Evolutionary conservation across 2,797 vertebrate genomes (phyloP).

Genomic region (Peromyscus nudipes): DNA sequence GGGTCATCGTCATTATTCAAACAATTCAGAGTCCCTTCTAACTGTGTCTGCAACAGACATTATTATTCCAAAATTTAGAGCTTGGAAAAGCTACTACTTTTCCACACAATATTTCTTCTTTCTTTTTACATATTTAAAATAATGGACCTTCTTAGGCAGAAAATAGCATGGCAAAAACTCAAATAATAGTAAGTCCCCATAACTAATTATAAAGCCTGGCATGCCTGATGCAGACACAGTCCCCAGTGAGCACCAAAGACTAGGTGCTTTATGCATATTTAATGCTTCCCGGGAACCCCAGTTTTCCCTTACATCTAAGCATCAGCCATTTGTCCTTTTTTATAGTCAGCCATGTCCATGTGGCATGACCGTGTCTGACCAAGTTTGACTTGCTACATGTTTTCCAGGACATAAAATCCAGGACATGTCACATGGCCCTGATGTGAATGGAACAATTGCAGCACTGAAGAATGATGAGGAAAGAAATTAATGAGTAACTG

Average conservation of each 20-base stretch:
- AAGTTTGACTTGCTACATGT: constrained; percentile 58
- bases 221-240: constrained; percentile 59
- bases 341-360: constrained; percentile 42
- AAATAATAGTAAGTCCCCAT: constrained; percentile 64
- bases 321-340: constrained; percentile 56
- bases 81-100: constrained; percentile 66
- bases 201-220: constrained; percentile 70
- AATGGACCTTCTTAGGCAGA: constrained; percentile 64
- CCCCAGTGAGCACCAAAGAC: constrained; percentile 64
- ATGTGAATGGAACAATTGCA: constrained; percentile 65
- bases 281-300: constrained; percentile 30
- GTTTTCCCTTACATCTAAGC: neutral
- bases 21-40: constrained; percentile 23
- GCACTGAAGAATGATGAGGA: constrained; percentile 19
- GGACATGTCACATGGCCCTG: constrained; percentile 72
- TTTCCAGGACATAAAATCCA: constrained; percentile 76
- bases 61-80: constrained; percentile 71
- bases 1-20: constrained; percentile 56
- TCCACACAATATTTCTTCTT: constrained; percentile 73
- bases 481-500: constrained; percentile 45
- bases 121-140: constrained; percentile 60
- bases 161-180: constrained; percentile 72
- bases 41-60: constrained; percentile 47
- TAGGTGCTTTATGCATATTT: constrained; percentile 64
- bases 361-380: constrained; percentile 66